Conservation (phyloP, 2,888 invertebrate species). For the Amphipyra berbera region DNA sequence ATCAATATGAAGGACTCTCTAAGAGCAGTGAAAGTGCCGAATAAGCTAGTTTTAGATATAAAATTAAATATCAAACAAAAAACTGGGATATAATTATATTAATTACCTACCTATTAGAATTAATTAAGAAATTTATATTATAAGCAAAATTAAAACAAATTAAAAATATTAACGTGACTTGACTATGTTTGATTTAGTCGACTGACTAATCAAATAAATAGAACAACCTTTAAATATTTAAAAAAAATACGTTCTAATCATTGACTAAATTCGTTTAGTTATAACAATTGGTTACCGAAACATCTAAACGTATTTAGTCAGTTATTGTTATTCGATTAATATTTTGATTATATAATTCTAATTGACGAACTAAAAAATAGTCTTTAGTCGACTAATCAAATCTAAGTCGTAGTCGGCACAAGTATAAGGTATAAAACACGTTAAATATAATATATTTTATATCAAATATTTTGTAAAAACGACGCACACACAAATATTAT, state of each 20-base stretch:
- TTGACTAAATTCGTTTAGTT: background rate
- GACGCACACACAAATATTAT: conserved; percentile 65
- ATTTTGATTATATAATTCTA: too few species aligned
- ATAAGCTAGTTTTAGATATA: conserved; percentile 52
- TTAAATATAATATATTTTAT: conserved; percentile 55
- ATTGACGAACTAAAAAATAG: too few species aligned
- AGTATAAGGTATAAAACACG: conserved; percentile 30
- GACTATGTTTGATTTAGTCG: conserved; percentile 41
- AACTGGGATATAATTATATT: conserved; percentile 49
- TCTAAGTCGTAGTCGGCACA: conserved; percentile 31
- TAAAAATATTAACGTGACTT: conserved; percentile 29
- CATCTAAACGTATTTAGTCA: background rate
- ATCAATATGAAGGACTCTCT: conserved; percentile 53
- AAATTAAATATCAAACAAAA: conserved; percentile 47
- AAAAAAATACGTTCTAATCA: background rate
- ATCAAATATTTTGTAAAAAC: conserved; percentile 52
- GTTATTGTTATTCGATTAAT: too few species aligned
- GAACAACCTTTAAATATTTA: background rate
- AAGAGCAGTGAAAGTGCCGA: conserved; percentile 64
- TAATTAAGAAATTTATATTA: conserved; percentile 32
- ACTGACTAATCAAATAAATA: background rate
- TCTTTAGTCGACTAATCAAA: conserved; percentile 30
- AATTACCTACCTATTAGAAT: conserved; percentile 28
- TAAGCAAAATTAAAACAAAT: conserved; percentile 42
- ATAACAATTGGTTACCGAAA: background rate